Evolutionary conservation across 1,140 invertebrate genomes (phyloP).

Genomic region (Pseudachorutes palmiensis): DNA sequence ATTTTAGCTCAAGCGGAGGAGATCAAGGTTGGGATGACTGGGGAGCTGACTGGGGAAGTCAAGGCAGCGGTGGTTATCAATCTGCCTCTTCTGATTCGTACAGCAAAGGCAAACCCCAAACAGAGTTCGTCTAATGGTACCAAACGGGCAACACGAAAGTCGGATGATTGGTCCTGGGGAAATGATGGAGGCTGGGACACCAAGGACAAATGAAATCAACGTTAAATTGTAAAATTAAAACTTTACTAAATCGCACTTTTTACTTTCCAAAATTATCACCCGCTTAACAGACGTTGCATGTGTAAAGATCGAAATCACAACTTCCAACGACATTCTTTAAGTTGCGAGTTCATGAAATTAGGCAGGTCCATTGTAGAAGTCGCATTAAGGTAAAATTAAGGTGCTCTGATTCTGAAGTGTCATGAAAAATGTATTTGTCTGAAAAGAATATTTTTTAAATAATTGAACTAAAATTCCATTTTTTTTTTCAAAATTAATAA

Average conservation of each 20-base stretch:
- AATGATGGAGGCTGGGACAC: slow-evolving; percentile 29
- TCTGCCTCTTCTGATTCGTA: not conserved
- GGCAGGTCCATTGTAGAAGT: too few species aligned
- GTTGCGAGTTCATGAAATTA: too few species aligned
- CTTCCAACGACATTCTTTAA: too few species aligned
- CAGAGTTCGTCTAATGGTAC: slow-evolving; percentile 6
- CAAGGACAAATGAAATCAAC: slow-evolving; percentile 19
- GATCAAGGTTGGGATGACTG: slow-evolving; percentile 33
- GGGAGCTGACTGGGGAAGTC: slow-evolving; percentile 26
- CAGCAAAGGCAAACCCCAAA: not conserved
- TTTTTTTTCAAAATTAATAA: too few species aligned
- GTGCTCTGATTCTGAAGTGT: too few species aligned
- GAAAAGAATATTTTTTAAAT: too few species aligned
- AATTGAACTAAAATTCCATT: too few species aligned
- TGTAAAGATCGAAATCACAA: too few species aligned
- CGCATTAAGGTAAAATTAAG: too few species aligned
- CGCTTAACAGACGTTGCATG: too few species aligned
- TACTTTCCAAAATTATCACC: not conserved
- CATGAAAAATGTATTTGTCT: too few species aligned
- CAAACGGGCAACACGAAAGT: slow-evolving; percentile 20
- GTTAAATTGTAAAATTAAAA: slow-evolving; percentile 17
- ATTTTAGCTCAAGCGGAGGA: not conserved
- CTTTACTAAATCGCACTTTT: not conserved
- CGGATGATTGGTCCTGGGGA: slow-evolving; percentile 37
- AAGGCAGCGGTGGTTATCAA: slow-evolving; percentile 29